Conservation (phyloP, 2,888 invertebrate genomes). For the Dryobota labecula region DNA sequence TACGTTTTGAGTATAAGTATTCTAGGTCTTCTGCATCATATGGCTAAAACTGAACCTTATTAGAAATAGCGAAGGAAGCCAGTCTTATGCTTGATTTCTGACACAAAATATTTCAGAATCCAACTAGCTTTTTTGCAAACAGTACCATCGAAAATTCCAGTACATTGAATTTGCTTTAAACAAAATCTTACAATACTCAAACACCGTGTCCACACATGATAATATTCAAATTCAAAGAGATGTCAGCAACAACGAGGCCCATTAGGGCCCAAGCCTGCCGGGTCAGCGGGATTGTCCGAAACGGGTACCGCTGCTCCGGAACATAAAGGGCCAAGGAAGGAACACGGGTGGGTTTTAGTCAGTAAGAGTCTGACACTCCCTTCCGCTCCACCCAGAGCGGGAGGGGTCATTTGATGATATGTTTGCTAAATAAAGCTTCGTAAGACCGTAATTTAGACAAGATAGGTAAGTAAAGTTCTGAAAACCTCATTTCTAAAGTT, state of each 20-base stretch:
- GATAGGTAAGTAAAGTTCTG: not conserved
- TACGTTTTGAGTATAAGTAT: not conserved
- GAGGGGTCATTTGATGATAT: too few species aligned
- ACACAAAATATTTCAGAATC: not conserved
- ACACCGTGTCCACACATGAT: not conserved
- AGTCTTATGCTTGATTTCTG: not conserved
- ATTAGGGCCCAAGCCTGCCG: too few species aligned
- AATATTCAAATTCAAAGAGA: too few species aligned
- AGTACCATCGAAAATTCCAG: not conserved
- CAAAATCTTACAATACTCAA: not conserved
- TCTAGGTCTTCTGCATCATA: not conserved
- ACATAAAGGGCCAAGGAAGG: too few species aligned
- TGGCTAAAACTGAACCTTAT: not conserved
- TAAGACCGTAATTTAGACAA: not conserved
- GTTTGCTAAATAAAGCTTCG: not conserved
- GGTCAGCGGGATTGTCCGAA: too few species aligned
- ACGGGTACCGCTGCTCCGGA: too few species aligned
- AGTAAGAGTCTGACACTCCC: too few species aligned
- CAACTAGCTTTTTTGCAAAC: not conserved
- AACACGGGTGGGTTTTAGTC: too few species aligned
- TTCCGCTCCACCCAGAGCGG: too few species aligned
- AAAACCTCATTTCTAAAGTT: constrained; percentile 1
- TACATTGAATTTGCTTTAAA: not conserved
- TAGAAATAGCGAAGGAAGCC: not conserved
- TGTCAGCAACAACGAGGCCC: too few species aligned